Base-by-base conservation (phyloP, 2,113 vertebrate genomes). In the Ceuthmochares aereus region DNA sequence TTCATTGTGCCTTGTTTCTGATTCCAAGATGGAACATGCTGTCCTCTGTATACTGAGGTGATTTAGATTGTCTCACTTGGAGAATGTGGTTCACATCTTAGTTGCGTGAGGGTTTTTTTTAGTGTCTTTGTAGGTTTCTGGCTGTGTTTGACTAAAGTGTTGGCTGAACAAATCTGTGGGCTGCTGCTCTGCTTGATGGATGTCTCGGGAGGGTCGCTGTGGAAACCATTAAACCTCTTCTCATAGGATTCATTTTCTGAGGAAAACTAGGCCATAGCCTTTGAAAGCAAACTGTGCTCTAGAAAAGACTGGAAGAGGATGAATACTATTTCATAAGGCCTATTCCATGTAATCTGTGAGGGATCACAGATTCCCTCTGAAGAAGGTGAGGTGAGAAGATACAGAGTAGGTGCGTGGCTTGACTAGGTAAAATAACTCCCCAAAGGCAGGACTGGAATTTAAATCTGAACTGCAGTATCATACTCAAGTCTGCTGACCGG, bases 181-280 rank as follows among this genome's bases (percentile, higher is more conserved):
- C 89, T 87, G 79, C 73, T 87, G 64, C 36, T 79, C 63, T 91
- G 85, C 93, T 96, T 96, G 94, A 93, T 77, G 25, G 37, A 86
- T 87, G 62, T 91, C 87, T 95, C n/a, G 1, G 82, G 73, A 96
- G 84, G 64, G 94, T 98, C 96, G 69, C 97, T 95, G 79, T 98
- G 97, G 97, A 97, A 97, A 97, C 96, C 83, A 32, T 87, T 84
- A 96, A 93, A 90, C 37, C 70, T 96, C 89, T 95, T 93, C 92
- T 88, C 85, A 63, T 87, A 96, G 84, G 90, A 90, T 83, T 95
- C 62, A 55, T 89, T 91, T 97, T 95, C 95, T 94, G 87, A 93
- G 64, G 87, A 85, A 97, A 98, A 97, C 81, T 97, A 97, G 97
- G 97, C 92, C 97, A 95, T 73, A 93, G 91, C 90, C 94, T 95